Base-by-base conservation (phyloP, 2,797 vertebrate species). In the Psittacula derbiana region DNA sequence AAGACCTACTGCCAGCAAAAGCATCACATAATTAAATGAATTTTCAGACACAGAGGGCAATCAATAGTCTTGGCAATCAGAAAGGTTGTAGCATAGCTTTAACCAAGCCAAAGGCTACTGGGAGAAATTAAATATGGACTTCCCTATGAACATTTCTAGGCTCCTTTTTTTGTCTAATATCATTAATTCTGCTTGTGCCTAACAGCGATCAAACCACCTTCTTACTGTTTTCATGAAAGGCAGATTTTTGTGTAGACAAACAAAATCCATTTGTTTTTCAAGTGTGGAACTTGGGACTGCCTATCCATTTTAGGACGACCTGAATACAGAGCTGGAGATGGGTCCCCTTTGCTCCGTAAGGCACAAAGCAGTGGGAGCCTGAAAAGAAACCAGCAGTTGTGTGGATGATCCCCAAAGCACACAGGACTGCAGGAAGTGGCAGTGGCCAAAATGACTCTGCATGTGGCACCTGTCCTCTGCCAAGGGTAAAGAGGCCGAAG, bases 71-170 rank as follows among this genome's bases (percentile, higher is more conserved):
- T 36, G 30, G 43, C 87, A 87, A 83, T 69, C 57, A 79, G 49
- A 83, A 88, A 75, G 53, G 50, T 3, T 49, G 23, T 15, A 78
- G 46, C 36, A 75, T 36, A 65, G 62, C 57, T 95, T 93, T 72
- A 75, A 78, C 72, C 25, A 91, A 94, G 71, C 18, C 43, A 88
- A 83, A 90, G 58, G 53, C 50, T 81, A 75, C 49, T 46, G 23
- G 44, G n/a, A 92, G 31, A 66, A 50, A 86, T 70, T 81, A 82
- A 95, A 75, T 33, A 83, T 2, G 3, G 53, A 72, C 27, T 80
- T 86, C 53, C 18, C 27, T 10, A 74, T 27, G 74, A 91, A 80
- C 21, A 50, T 7, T 62, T 64, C 40, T 31, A 53, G 64, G n/a
- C 2, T 20, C 31, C 12, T 74, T 76, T 79, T 81, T 72, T 50